Conservation (phyloP, 2,797 vertebrate genomes). For the Bryconaethiops microstoma region DNA sequence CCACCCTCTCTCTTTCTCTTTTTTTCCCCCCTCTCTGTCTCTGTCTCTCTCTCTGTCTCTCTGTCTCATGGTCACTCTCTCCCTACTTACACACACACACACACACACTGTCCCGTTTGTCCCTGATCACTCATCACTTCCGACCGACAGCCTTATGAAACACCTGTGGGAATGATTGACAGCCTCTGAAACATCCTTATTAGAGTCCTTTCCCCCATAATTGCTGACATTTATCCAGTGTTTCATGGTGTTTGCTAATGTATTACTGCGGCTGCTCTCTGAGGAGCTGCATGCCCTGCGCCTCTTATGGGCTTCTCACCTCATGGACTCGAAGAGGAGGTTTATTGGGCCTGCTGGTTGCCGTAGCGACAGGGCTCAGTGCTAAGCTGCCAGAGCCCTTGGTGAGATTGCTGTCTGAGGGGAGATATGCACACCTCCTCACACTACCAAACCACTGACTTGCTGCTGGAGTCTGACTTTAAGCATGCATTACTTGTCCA, state of each 20-base stretch:
- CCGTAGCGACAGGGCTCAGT: slow-evolving; percentile 94
- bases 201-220: slow-evolving; percentile 91
- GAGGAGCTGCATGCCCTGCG: slow-evolving; percentile 87
- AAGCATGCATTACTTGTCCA: slow-evolving; percentile 52
- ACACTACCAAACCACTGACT: slow-evolving; percentile 27
- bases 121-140: slow-evolving; percentile 56
- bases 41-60: too few species aligned
- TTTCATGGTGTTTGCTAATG: slow-evolving; percentile 99
- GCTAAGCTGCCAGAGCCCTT: slow-evolving; percentile 90
- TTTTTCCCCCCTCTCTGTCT: too few species aligned
- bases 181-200: slow-evolving; percentile 95
- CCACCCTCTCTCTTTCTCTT: too few species aligned
- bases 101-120: slow-evolving; percentile 37
- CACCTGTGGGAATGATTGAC: slow-evolving; percentile 90
- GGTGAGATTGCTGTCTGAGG: slow-evolving; percentile 92
- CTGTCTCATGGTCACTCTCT: too few species aligned
- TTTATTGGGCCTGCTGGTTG: slow-evolving; percentile 93
- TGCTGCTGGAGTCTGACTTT: slow-evolving; percentile 32
- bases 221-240: slow-evolving; percentile 99
- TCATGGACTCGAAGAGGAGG: slow-evolving; percentile 87
- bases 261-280: slow-evolving; percentile 98
- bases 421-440: slow-evolving; percentile 71
- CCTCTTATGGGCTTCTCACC: slow-evolving; percentile 96
- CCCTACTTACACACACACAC: background rate
- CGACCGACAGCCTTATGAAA: slow-evolving; percentile 66